These are phyloP conservation scores for Bhutanitis thaidina DNA, from an alignment of 2,888 invertebrate species.

Conservation along the genomic window DNA sequence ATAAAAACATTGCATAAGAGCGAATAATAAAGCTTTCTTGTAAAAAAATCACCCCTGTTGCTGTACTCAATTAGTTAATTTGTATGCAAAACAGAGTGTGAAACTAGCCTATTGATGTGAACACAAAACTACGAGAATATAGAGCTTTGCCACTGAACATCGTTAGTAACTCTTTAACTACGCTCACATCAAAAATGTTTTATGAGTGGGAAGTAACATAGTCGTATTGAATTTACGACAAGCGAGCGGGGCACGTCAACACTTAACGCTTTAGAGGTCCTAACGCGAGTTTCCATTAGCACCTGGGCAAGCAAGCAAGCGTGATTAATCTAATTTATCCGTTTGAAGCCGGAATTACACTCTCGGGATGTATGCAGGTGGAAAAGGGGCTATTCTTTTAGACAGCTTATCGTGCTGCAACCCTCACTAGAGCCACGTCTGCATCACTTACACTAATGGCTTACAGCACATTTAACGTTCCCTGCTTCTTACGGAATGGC, in stretches of 20 bases:
- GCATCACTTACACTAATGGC: constrained; percentile 47
- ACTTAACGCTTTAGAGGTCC: constrained; percentile 46
- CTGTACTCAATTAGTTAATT: constrained; percentile 13
- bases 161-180: constrained; percentile 17
- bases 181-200: constrained; percentile 21
- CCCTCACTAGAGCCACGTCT: constrained; percentile 33
- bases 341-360: constrained; percentile 57
- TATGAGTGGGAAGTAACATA: constrained; percentile 23
- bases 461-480: constrained; percentile 47
- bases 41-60: constrained; percentile 13
- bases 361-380: constrained; percentile 38
- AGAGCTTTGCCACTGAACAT: neutral
- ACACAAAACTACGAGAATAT: constrained; percentile 2
- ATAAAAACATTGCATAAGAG: constrained; percentile 4
- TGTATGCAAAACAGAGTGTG: constrained; percentile 12
- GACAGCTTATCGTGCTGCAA: constrained; percentile 31
- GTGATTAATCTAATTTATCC: constrained; percentile 70
- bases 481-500: constrained; percentile 26
- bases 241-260: constrained; percentile 37
- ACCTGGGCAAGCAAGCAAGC: constrained; percentile 59
- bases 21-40: neutral
- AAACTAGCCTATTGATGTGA: constrained; percentile 16
- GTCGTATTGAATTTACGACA: constrained; percentile 39
- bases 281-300: constrained; percentile 59
- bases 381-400: constrained; percentile 39